Evolutionary conservation across 1,140 invertebrate species (phyloP).

Genomic region (Drosophila melanica): DNA sequence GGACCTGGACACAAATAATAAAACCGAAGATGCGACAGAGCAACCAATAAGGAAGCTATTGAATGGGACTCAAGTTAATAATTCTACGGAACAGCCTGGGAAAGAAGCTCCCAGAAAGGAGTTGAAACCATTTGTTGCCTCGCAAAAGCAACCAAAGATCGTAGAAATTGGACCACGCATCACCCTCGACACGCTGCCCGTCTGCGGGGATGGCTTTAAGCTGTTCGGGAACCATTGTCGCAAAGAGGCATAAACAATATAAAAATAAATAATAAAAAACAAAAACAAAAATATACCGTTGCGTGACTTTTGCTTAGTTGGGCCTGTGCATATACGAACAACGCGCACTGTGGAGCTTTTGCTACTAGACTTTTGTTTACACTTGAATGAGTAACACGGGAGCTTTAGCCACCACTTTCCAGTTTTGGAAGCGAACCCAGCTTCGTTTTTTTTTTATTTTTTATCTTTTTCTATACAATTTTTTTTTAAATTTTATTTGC

Average conservation of each 20-base stretch:
- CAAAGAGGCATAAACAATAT: slow-evolving; percentile 32
- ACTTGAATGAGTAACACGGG: slow-evolving; percentile 1
- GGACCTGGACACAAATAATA: background rate
- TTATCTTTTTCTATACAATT: background rate
- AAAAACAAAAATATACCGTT: background rate
- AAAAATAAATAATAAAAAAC: background rate
- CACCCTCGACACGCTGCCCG: slow-evolving; percentile 40
- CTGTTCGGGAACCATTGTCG: slow-evolving; percentile 43
- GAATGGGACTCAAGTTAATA: slow-evolving; percentile 3
- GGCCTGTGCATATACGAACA: background rate
- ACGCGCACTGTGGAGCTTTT: slow-evolving; percentile 5
- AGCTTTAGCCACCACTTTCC: slow-evolving; percentile 27
- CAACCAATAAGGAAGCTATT: background rate
- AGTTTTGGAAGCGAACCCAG: slow-evolving; percentile 17
- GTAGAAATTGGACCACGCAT: slow-evolving; percentile 46
- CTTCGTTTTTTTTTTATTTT: background rate
- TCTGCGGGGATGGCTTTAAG: slow-evolving; percentile 41
- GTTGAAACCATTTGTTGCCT: background rate
- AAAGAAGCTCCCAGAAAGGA: background rate
- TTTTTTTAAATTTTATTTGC: background rate
- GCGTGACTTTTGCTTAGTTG: background rate
- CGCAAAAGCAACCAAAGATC: background rate
- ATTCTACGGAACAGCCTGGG: background rate
- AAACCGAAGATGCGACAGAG: background rate
- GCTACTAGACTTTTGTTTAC: slow-evolving; percentile 25